Evolutionary conservation across 2,888 invertebrate genomes (phyloP), one percentile per base, ranked within the genome.

Genomic region (Teleiodes luculella): DNA sequence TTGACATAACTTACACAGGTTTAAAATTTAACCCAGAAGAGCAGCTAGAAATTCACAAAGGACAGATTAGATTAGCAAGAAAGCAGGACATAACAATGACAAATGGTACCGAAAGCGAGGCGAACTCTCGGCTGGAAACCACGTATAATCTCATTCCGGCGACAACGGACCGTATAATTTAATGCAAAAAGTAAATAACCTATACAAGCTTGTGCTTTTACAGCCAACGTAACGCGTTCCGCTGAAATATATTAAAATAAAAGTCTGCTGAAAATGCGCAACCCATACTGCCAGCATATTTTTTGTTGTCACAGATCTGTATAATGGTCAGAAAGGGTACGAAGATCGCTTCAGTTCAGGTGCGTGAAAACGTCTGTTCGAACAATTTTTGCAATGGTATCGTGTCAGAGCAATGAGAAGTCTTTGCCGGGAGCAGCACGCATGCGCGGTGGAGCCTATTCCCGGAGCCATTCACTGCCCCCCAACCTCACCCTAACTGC

Each of bases 241-340:
- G 57, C 64, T 67, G 67, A 70, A 70, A 74, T 72, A 70, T 70
- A 63, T 57, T 70, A 62, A 71, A 72, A 79, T 76, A 74, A 71
- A 24, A 4, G 24, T 24, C 24, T 24, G 6, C 24, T 24, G 3
- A 24, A 24, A 24, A 24, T 24, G 24, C 6, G 24, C 24, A 24
- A 24, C 24, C 6, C 24, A 24, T 4, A 24, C 3, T 6, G 24
- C 24, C 24, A 24, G 6, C 24, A 24, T 24, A 24, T 24, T 24
- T 24, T 24, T 3, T 24, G 3, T 3, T 6, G 24, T 24, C 3
- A 24, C 6, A 24, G 3, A 3, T 24, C 24, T 24, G 24, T 24
- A 24, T 4, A 24, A n/a, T n/a, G n/a, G n/a, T n/a, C n/a, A n/a
- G n/a, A n/a, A n/a, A n/a, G n/a, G n/a, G n/a, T n/a, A n/a, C n/a